These are phyloP conservation scores for Nephila pilipes DNA, from an alignment of 1,140 invertebrate species.

Conservation along the genomic window DNA sequence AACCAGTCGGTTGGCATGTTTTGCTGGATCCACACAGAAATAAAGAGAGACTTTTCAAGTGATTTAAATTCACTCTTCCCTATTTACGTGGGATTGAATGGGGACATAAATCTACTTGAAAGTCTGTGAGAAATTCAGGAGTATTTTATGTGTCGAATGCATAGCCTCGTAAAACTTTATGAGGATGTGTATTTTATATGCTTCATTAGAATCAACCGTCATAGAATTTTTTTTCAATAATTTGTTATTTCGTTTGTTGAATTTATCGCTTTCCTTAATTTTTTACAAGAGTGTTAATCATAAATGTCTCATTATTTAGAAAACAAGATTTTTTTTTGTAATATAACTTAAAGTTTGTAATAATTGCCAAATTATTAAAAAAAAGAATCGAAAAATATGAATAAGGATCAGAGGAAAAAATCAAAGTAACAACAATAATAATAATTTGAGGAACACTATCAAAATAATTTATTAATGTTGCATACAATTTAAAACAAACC, in stretches of 20 bases:
- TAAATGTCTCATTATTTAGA: no score
- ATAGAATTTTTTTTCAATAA: neutral
- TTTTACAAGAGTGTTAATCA: neutral
- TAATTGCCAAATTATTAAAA: no score
- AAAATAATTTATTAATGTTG: no score
- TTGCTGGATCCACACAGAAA: neutral
- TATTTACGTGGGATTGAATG: neutral
- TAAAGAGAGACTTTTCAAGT: neutral
- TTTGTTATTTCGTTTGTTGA: neutral
- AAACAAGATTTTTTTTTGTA: no score
- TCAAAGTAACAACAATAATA: no score
- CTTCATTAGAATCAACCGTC: neutral
- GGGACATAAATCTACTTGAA: slow-evolving; percentile 8
- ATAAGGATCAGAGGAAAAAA: no score
- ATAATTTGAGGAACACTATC: no score
- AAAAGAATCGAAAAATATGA: no score
- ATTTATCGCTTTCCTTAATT: slow-evolving; percentile 1
- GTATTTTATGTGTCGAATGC: neutral
- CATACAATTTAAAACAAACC: no score
- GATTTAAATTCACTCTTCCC: neutral
- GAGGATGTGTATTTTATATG: neutral
- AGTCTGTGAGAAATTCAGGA: neutral
- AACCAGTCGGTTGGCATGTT: neutral
- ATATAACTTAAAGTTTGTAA: no score
- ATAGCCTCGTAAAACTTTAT: slow-evolving; percentile 19